Evolutionary conservation across 2,797 vertebrate species (phyloP).

Genomic region (Dipus sagitta): DNA sequence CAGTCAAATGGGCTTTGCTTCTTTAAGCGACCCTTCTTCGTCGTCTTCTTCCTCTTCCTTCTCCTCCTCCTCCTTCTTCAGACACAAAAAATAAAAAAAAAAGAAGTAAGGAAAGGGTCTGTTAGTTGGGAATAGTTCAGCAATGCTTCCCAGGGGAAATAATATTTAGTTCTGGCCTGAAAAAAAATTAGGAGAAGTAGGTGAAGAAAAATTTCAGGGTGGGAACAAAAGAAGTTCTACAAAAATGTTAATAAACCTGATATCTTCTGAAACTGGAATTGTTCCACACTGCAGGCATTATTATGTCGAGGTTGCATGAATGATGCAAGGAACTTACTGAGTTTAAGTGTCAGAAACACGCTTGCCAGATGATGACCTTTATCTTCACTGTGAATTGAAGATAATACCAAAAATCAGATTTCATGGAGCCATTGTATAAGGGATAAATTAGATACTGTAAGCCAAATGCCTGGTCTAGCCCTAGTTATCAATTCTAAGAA

Average conservation of each 20-base stretch:
- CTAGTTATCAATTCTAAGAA: slow-evolving; percentile 6
- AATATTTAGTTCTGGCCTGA: background rate
- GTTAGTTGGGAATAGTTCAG: background rate
- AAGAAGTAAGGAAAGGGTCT: background rate
- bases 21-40: background rate
- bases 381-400: background rate
- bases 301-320: background rate
- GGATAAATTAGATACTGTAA: background rate
- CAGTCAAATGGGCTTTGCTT: background rate
- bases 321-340: background rate
- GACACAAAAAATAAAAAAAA: background rate
- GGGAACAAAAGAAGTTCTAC: background rate
- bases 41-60: background rate
- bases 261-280: background rate
- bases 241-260: background rate
- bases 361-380: background rate
- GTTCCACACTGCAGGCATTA: background rate
- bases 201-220: background rate
- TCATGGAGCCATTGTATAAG: background rate
- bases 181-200: background rate
- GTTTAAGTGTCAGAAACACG: background rate
- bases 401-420: background rate
- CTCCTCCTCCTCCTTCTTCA: no score
- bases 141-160: background rate
- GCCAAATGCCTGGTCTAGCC: background rate